phyloP scores from a whole-genome alignment of 2,888 invertebrate species.

The Thalpophila matura region DNA sequence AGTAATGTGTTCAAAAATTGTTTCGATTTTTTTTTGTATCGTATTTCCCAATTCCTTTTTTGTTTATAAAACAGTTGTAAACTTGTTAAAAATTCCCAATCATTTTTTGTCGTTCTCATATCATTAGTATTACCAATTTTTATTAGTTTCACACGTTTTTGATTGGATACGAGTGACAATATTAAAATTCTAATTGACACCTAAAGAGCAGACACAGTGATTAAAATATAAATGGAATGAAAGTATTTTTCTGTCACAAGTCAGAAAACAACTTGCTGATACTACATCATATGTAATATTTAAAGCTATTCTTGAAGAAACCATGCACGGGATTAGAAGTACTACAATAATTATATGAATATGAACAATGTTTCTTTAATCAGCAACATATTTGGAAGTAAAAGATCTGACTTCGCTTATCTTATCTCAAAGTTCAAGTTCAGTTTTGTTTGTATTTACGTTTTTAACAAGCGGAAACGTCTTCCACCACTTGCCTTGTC shows the following conservation, averaged over 20 bases:
- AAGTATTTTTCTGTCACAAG: not conserved
- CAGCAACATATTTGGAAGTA: too few relatives aligned
- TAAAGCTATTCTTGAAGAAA: too few relatives aligned
- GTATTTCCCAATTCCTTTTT: slow-evolving; percentile 4
- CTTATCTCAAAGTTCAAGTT: not conserved
- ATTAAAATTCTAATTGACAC: slow-evolving; percentile 32
- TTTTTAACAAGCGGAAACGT: not conserved
- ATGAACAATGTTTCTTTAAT: too few relatives aligned
- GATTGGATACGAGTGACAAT: not conserved
- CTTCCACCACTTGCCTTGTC: too few relatives aligned
- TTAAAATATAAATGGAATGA: slow-evolving; percentile 4
- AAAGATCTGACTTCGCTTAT: not conserved
- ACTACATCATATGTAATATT: too few relatives aligned
- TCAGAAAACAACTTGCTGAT: too few relatives aligned
- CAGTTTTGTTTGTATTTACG: not conserved
- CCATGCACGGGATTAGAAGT: too few relatives aligned
- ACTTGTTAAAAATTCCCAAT: slow-evolving; percentile 1
- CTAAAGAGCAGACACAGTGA: slow-evolving; percentile 9
- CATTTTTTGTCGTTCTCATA: slow-evolving; percentile 8
- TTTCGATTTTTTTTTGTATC: not conserved
- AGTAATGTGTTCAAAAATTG: not conserved
- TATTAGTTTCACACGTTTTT: slow-evolving; percentile 30
- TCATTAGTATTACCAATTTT: slow-evolving; percentile 6
- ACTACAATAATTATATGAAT: too few relatives aligned
- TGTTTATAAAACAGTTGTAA: not conserved